Base-by-base conservation (phyloP, 2,113 vertebrate genomes). In the Cochlearius cochlearius region DNA sequence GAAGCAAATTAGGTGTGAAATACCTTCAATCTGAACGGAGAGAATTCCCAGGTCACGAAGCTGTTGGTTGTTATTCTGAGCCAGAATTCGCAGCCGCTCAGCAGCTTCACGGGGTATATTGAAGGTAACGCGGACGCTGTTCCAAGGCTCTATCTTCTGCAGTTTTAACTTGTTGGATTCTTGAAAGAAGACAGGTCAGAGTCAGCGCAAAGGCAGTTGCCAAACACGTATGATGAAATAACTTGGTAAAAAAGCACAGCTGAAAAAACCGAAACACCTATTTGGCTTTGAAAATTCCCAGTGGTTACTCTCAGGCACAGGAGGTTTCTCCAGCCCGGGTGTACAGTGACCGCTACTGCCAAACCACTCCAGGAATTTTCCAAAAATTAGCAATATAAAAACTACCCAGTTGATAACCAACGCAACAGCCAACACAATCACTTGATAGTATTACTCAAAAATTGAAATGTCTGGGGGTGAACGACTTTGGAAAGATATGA, bases 11-110 rank as follows among this genome's bases (percentile, higher is more conserved):
- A 3, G 4, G 43, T 66, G 90, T 39, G 38, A 75, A 84, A 82
- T 98, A 99, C 99, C 99, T 99, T 99, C 99, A 63, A 99, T 99
- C 88, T 99, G 99, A 92, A 99, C 98, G 2, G 99, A 99, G 75
- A 99, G 99, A 91, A 99, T 99, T 83, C 99, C 99, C 96, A 99
- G 97, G 88, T 99, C 99, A 80, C 99, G 98, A 59, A 99, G 99
- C 97, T 99, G 99, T 77, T 99, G 99, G 96, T 99, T 99, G 94
- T 99, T 99, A 97, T 98, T 99, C 97, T 99, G 99, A 64, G 99
- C 99, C 96, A 99, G 97, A 86, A 99, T 97, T 18, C 99, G 98
- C 86, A 99, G 98, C 26, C 99, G 98, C 92, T 99, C 99, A 0
- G 99, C 99, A 25, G 99, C 99, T 95, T 99, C 99, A 16, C 99